phyloP scores from a whole-genome alignment of 2,797 vertebrate species.

The Diplodus sargus region DNA sequence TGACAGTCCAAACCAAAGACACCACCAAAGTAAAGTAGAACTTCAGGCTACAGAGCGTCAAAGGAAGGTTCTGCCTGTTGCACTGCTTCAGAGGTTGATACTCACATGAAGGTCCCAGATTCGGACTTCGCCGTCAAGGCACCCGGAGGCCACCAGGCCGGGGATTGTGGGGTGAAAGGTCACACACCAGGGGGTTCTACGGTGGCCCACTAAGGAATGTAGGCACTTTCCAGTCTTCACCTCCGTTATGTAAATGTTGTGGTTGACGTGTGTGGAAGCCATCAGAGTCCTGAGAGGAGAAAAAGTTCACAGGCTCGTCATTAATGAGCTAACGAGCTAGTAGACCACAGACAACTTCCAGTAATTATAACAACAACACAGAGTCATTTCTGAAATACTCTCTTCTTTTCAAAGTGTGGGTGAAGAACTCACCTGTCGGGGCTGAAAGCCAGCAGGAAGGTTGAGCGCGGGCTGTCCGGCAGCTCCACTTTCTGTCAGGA shows the following conservation, averaged over 20 bases:
- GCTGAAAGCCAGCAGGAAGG: conserved; percentile 98
- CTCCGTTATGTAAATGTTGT: conserved; percentile 99
- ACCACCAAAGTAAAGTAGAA: too few relatives aligned
- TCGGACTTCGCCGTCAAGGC: conserved; percentile 98
- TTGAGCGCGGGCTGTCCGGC: conserved; percentile 98
- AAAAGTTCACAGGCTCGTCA: neutral
- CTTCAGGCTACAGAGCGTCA: neutral
- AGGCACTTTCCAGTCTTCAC: conserved; percentile 99
- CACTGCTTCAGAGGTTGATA: conserved; percentile 21
- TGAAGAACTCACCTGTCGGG: conserved; percentile 91
- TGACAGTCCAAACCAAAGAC: neutral
- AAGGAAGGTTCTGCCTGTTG: neutral
- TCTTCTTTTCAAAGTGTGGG: neutral
- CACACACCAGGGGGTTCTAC: conserved; percentile 98
- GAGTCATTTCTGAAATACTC: neutral
- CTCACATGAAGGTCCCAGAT: conserved; percentile 99
- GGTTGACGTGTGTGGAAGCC: conserved; percentile 99
- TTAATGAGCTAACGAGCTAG: too few relatives aligned
- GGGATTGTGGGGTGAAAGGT: conserved; percentile 99
- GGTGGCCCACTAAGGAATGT: conserved; percentile 97
- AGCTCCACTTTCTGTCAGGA: conserved; percentile 96
- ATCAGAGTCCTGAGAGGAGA: conserved; percentile 89
- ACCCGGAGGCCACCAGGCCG: conserved; percentile 97
- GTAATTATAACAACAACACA: too few relatives aligned
- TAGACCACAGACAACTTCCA: too few relatives aligned